A percentile compares a stretch with the other conserved stretches of the same genome.
Evolutionary conservation across 2,797 vertebrate species (phyloP).

Genomic region (Manis javanica): DNA sequence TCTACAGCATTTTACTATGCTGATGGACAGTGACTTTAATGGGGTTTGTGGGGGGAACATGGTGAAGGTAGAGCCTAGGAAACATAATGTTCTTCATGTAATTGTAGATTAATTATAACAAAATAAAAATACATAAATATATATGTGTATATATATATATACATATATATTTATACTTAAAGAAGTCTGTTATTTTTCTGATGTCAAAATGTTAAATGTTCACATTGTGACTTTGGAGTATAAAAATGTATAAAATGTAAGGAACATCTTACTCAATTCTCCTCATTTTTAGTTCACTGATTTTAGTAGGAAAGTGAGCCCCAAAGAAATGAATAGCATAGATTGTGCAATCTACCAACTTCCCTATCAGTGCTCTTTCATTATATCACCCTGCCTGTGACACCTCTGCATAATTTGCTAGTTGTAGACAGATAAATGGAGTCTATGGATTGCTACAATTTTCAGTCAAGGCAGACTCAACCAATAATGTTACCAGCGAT

Average conservation of each 20-base stretch:
- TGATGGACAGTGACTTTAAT: no score
- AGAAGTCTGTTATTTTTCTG: neutral
- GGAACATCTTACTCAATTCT: conserved; percentile 22
- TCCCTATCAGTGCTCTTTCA: neutral
- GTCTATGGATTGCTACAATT: conserved; percentile 56
- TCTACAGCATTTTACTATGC: no score
- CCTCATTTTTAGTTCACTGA: neutral
- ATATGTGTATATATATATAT: no score
- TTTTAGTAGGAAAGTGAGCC: neutral
- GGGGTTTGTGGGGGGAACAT: no score
- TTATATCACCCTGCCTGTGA: conserved; percentile 5
- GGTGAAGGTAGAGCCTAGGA: no score
- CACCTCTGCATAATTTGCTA: conserved; percentile 67
- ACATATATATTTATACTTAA: no score
- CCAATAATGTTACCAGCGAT: conserved; percentile 69
- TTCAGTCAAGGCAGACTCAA: conserved; percentile 70
- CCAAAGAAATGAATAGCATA: neutral
- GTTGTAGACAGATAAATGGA: conserved; percentile 69
- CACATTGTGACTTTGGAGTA: neutral
- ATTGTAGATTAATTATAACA: no score
- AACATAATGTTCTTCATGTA: no score
- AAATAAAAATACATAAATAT: no score
- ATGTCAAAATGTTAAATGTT: neutral
- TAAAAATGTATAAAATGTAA: neutral
- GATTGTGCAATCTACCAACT: neutral